These are phyloP conservation scores for Oligia strigilis DNA, from an alignment of 2,888 invertebrate species.

Conservation along the genomic window DNA sequence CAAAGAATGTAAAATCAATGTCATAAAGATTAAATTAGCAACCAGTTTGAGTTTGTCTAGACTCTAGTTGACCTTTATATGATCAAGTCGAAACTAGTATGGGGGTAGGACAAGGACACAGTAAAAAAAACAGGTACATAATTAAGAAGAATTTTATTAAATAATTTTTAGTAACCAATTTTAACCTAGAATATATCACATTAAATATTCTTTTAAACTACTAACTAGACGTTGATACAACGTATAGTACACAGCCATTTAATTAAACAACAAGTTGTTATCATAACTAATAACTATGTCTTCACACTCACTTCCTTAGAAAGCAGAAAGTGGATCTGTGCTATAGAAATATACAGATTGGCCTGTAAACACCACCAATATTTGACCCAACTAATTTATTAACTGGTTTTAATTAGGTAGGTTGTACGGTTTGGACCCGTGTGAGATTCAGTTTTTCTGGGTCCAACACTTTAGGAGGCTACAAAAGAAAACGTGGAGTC, in stretches of 20 bases:
- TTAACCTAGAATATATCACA: slow-evolving; percentile 54
- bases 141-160: slow-evolving; percentile 46
- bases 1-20: too few species aligned
- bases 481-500: too few species aligned
- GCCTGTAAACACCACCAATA: neutral
- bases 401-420: neutral
- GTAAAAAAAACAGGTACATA: neutral
- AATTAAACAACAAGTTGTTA: slow-evolving; percentile 53
- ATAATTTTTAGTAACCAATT: slow-evolving; percentile 8
- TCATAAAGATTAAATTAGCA: too few species aligned
- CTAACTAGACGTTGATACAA: slow-evolving; percentile 76
- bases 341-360: neutral
- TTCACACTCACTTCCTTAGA: neutral
- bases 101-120: neutral
- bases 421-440: neutral
- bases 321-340: neutral
- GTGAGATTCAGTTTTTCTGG: neutral
- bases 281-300: slow-evolving; percentile 43
- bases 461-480: too few species aligned
- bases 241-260: slow-evolving; percentile 64
- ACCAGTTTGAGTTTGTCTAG: too few species aligned
- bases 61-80: neutral
- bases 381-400: neutral
- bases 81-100: neutral
- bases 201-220: slow-evolving; percentile 54